Base-by-base conservation (phyloP, 2,113 vertebrate species). In the Bagarius yarrelli region DNA sequence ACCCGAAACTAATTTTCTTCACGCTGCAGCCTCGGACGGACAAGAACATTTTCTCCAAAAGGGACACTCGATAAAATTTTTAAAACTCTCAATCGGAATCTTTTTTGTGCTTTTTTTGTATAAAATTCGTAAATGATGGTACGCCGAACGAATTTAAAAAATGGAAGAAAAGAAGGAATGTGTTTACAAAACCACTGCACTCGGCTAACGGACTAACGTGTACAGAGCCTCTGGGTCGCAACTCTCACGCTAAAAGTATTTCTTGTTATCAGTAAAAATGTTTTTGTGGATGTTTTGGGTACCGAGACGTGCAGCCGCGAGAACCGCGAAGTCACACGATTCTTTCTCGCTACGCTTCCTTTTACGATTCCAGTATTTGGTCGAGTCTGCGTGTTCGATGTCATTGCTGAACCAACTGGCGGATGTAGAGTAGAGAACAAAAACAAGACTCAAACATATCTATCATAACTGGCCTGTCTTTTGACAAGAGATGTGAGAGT, bases 171-270 rank as follows among this genome's bases (percentile, higher is more conserved):
- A 86, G 87, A 93, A 95, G 94, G 76, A 94, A 96, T 93, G 94
- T 94, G 95, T 97, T 99, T 98, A 98, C 96, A 93, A 94, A 95
- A 95, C 94, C 94, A 94, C 95, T 97, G 95, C 95, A 95, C 93
- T 91, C 90, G 85, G 91, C 93, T 85, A 59, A 44, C 56, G 93
- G 93, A 96, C 92, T 91, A 87, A 91, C 89, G 91, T 91, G 89
- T 91, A 91, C 89, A 92, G 90, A 88, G 86, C 91, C 94, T 92
- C 87, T 85, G 84, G 87, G 79, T 92, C 89, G 94, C 94, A 94
- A 94, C 94, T 93, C 92, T 95, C 96, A 81, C 89, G 53, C 66
- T 81, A 81, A 89, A 86, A 88, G 88, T 90, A 95, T 94, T 93
- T 94, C 90, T 92, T 87, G 93, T 89, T 95, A 94, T 94, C 92